Evolutionary conservation across 1,140 invertebrate species (phyloP).

Genomic region (Ephestia elutella): DNA sequence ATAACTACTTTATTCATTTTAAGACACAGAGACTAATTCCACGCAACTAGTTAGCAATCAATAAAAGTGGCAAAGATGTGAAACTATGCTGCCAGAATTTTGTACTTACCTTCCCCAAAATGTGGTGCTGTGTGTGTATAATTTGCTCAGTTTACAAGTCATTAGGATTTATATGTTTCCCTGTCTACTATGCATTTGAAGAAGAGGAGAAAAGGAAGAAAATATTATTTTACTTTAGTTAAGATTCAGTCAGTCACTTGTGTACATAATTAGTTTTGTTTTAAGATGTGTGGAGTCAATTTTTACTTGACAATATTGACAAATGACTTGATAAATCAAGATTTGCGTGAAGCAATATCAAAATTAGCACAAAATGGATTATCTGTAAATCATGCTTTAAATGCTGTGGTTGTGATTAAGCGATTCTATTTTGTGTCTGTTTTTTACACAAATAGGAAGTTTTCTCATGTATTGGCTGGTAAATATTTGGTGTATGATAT

Average conservation of each 20-base stretch:
- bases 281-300: conserved; percentile 24
- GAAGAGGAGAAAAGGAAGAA: background rate
- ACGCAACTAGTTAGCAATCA: too few relatives aligned
- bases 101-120: background rate
- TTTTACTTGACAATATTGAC: conserved; percentile 28
- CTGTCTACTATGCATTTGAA: background rate
- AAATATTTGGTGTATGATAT: too few relatives aligned
- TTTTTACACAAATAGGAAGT: background rate
- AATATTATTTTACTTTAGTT: background rate
- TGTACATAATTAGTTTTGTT: conserved; percentile 7
- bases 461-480: background rate
- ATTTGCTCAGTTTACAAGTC: background rate
- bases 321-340: background rate
- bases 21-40: too few relatives aligned
- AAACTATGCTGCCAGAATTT: background rate
- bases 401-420: conserved; percentile 17
- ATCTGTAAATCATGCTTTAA: conserved; percentile 22
- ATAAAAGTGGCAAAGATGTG: background rate
- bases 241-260: background rate
- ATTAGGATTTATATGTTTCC: background rate
- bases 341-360: conserved; percentile 14
- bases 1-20: too few relatives aligned
- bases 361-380: conserved; percentile 31
- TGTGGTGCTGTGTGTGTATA: background rate
- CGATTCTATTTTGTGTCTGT: conserved; percentile 16